Percentiles rank a stretch among this genome's conserved stretches.
Evolutionary conservation across 1,140 invertebrate genomes (phyloP).

Genomic region (Euwallacea fornicatus): DNA sequence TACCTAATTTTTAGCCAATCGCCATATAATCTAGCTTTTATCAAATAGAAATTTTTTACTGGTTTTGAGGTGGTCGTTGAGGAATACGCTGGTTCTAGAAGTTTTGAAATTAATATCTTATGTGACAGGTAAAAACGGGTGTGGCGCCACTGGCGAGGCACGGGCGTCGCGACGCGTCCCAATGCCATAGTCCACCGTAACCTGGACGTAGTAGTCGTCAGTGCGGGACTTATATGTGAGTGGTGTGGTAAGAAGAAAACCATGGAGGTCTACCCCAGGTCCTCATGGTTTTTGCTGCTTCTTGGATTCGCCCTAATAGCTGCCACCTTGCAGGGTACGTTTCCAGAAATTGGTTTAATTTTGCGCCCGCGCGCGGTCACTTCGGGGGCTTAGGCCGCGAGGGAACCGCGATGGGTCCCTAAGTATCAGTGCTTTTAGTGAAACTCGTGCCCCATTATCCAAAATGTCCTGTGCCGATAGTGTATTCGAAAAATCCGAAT

Average conservation of each 20-base stretch:
- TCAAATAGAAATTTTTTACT: neutral
- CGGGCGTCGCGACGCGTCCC: slow-evolving; percentile 40
- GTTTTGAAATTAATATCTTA: too few species aligned
- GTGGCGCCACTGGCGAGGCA: slow-evolving; percentile 29
- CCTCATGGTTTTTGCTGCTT: slow-evolving; percentile 51
- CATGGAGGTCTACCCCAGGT: slow-evolving; percentile 52
- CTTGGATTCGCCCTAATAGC: slow-evolving; percentile 52
- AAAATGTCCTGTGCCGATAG: slow-evolving; percentile 21
- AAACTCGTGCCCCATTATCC: slow-evolving; percentile 12
- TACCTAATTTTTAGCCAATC: too few species aligned
- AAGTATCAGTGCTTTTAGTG: slow-evolving; percentile 30
- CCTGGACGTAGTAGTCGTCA: slow-evolving; percentile 45
- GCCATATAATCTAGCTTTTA: too few species aligned
- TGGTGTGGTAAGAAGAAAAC: slow-evolving; percentile 50
- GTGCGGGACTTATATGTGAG: slow-evolving; percentile 52
- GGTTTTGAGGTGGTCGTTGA: neutral
- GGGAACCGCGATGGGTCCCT: slow-evolving; percentile 6
- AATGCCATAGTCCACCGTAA: slow-evolving; percentile 45
- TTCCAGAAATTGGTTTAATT: slow-evolving; percentile 28
- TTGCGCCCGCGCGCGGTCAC: slow-evolving; percentile 7
- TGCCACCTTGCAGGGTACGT: slow-evolving; percentile 53
- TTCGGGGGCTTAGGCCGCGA: slow-evolving; percentile 3
- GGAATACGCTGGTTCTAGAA: too few species aligned
- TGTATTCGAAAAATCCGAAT: slow-evolving; percentile 33
- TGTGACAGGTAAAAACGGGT: neutral